phyloP scores from a whole-genome alignment of 2,113 vertebrate species.

The Elaphurus davidianus region DNA sequence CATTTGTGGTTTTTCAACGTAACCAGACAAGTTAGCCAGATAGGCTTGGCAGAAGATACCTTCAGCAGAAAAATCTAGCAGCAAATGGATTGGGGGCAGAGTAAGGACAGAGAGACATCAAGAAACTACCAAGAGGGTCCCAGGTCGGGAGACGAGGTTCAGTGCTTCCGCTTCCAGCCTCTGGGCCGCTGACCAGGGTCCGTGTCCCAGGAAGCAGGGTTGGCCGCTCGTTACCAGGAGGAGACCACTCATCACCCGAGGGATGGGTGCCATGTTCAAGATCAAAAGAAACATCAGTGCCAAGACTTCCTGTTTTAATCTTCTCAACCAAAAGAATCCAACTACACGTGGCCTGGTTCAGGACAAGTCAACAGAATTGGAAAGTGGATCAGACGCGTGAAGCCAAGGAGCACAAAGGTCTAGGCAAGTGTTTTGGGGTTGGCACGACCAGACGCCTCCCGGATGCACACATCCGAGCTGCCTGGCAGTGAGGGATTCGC shows the following conservation, averaged over 20 bases:
- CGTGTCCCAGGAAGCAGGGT: not conserved
- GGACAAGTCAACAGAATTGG: not conserved
- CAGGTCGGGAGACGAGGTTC: not conserved
- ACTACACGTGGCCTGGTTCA: not conserved
- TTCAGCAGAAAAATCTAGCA: not conserved
- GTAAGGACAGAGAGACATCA: not conserved
- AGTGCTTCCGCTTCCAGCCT: not conserved
- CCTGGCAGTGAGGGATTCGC: not conserved
- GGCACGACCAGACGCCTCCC: not conserved
- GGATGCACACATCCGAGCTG: not conserved
- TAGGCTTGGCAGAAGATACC: not conserved
- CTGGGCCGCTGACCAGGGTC: not conserved
- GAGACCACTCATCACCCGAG: too few relatives aligned
- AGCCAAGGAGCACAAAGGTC: not conserved
- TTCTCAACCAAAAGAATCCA: not conserved
- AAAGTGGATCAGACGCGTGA: not conserved
- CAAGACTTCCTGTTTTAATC: not conserved
- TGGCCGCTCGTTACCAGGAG: not conserved
- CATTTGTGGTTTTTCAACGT: not conserved
- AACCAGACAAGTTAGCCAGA: not conserved
- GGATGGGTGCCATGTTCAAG: not conserved
- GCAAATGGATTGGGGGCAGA: not conserved
- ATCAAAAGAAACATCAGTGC: not conserved
- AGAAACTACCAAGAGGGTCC: not conserved
- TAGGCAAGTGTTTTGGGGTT: not conserved